Percentiles rank a stretch among this genome's conserved stretches.
phyloP scores from a whole-genome alignment of 2,797 vertebrate genomes.

The Petrocephalus schoutedeni region DNA sequence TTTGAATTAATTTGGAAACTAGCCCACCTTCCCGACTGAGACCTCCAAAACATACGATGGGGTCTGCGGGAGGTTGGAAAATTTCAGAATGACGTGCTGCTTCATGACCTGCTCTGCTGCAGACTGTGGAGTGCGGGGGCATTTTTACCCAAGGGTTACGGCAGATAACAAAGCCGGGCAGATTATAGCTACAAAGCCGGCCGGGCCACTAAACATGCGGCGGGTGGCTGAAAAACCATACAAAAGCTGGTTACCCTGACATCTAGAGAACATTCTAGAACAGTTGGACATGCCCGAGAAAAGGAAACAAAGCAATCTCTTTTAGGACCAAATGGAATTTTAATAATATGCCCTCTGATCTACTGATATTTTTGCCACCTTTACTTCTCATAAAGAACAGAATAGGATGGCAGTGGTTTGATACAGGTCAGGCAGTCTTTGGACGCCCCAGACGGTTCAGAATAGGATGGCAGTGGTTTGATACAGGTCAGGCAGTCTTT shows the following conservation, averaged over 20 bases:
- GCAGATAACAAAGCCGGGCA: neutral
- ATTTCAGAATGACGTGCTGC: neutral
- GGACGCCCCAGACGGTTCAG: neutral
- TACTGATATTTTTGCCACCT: neutral
- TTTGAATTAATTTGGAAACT: neutral
- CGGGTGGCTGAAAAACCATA: neutral
- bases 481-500: neutral
- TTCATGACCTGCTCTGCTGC: neutral
- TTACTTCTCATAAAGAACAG: neutral
- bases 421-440: neutral
- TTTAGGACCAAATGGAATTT: neutral
- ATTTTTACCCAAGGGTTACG: neutral
- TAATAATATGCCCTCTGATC: neutral
- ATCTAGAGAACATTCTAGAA: neutral
- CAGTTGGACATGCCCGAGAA: neutral
- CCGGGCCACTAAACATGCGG: neutral
- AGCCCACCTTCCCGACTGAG: neutral
- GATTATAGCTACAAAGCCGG: neutral
- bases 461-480: too few species aligned
- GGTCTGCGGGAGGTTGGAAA: neutral
- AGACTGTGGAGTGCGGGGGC: neutral
- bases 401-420: neutral
- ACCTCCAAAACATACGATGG: neutral
- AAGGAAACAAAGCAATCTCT: neutral
- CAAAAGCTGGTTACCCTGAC: neutral